Base-by-base conservation (phyloP, 2,888 invertebrate species). In the Chorisops tibialis region DNA sequence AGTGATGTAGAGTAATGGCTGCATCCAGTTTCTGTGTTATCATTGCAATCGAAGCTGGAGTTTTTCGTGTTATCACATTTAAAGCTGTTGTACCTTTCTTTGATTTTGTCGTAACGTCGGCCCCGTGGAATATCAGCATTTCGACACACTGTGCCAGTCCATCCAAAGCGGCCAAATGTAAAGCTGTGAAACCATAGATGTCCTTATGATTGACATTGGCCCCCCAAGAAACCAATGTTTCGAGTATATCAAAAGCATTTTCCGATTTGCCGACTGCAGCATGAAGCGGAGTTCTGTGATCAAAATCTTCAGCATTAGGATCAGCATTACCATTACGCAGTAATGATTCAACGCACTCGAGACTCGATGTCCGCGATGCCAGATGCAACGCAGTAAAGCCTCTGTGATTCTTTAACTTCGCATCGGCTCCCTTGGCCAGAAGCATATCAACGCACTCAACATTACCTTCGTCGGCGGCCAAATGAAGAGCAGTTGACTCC, bases 381-480 rank as follows among this genome's bases (percentile, higher is more conserved):
- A 93, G 78, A 76, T 96, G 95, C 22, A 96, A 78, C 0, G 94
- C 88, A 0, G 92, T 91, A 72, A 92, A 93, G 9, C 89, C 89
- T 58, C 92, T 82, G 71, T 87, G 86, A 72, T 91, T 91, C 70
- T 85, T 85, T 41, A 86, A 79, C 67, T 87, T 85, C 0, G 88
- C 86, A 70, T 90, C 87, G 0, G 93, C 93, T 0, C 87, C 87
- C 69, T 87, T 87, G 7, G 85, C 81, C 39, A 93, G 72, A 43
- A 93, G 75, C 47, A 90, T 75, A 70, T 88, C 87, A 0, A 93
- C 85, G 70, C 91, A 92, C 58, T 93, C 91, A 11, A 84, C 84
- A 72, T 90, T 90, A 1, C 93, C 93, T 61, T 91, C 90, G 72
- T 93, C 93, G 1, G 94, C 93, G 0, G 94, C 93, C 66, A 94